A percentile compares a stretch with the other conserved stretches of the same genome.
phyloP scores from a whole-genome alignment of 2,113 vertebrate species.

The Cynoglossus semilaevis region DNA sequence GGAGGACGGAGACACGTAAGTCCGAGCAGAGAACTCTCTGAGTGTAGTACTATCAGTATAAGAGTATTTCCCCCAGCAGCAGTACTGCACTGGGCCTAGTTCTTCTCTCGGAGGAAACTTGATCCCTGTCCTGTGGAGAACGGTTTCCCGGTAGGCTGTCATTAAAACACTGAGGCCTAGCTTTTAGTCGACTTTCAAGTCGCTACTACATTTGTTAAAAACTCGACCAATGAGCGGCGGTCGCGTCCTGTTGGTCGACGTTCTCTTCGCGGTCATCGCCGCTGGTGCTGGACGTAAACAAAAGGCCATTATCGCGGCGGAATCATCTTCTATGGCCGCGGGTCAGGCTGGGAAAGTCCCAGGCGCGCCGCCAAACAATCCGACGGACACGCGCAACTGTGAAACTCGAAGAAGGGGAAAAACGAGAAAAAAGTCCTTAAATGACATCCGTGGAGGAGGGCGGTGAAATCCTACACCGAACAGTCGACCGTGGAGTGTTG shows the following conservation, averaged over 20 bases:
- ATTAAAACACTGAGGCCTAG: conserved; percentile 13
- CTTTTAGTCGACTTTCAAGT: conserved; percentile 1
- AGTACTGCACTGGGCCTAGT: conserved; percentile 24
- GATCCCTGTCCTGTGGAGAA: conserved; percentile 50
- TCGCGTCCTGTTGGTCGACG: conserved; percentile 6
- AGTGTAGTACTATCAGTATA: too few species aligned
- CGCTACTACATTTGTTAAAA: neutral
- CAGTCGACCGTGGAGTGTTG: neutral
- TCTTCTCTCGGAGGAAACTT: conserved; percentile 48
- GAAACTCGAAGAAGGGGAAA: conserved; percentile 4
- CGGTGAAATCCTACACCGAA: neutral
- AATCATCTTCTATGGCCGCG: conserved; percentile 60
- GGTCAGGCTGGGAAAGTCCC: conserved; percentile 90
- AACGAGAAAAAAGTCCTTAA: conserved; percentile 25
- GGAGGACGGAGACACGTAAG: conserved; percentile 97
- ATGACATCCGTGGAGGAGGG: neutral
- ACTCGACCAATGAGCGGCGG: too few species aligned
- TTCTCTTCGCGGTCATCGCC: conserved; percentile 5
- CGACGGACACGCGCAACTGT: conserved; percentile 58
- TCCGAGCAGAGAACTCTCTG: neutral
- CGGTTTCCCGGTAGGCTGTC: conserved; percentile 28
- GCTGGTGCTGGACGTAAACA: conserved; percentile 66
- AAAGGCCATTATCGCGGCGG: conserved; percentile 68
- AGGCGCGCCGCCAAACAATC: conserved; percentile 84
- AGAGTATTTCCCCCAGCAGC: too few species aligned